Conservation (phyloP, 2,113 vertebrate species). For the Sphyrna mokarran region DNA sequence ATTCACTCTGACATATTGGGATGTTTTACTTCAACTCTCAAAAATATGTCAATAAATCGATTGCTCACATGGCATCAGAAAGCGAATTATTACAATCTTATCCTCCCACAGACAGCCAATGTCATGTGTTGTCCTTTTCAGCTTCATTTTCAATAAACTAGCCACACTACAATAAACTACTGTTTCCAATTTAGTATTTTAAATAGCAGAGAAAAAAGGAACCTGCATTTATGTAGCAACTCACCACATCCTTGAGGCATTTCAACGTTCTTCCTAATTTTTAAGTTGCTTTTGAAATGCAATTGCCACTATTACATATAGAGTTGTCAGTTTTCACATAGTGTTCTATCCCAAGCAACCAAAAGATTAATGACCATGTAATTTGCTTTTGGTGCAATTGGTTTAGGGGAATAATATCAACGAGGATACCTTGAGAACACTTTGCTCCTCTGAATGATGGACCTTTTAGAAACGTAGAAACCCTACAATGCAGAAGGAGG, state of each 20-base stretch:
- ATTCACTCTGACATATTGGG: neutral
- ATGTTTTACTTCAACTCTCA: neutral
- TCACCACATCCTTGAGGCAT: neutral
- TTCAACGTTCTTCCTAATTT: neutral
- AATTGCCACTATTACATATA: neutral
- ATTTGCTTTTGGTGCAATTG: neutral
- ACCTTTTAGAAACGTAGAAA: neutral
- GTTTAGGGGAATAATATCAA: neutral
- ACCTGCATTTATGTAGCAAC: neutral
- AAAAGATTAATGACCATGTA: neutral
- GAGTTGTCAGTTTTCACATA: neutral
- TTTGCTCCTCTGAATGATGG: neutral
- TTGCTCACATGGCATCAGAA: neutral
- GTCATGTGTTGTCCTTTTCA: neutral
- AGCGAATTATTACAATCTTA: neutral
- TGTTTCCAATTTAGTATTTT: neutral
- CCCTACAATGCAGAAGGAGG: too few species aligned
- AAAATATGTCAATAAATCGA: neutral
- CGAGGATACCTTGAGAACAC: neutral
- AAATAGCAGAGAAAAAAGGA: neutral
- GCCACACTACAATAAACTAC: too few species aligned
- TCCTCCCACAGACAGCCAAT: neutral
- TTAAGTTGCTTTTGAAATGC: neutral
- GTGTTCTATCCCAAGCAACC: too few species aligned
- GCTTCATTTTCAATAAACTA: neutral